Conservation (phyloP, 2,113 vertebrate genomes). For the Colaptes auratus region DNA sequence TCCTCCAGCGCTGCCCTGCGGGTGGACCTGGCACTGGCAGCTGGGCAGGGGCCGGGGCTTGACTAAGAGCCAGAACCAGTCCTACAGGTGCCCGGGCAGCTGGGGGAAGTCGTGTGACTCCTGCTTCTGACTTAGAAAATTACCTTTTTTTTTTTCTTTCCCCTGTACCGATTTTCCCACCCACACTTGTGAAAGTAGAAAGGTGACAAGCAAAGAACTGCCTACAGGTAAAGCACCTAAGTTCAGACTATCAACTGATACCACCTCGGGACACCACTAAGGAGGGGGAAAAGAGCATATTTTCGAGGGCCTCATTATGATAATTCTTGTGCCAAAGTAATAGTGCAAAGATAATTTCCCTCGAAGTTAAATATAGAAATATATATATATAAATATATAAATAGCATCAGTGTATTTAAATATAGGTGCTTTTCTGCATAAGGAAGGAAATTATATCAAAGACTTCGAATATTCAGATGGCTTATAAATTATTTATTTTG, state of each 20-base stretch:
- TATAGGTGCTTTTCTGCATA: background rate
- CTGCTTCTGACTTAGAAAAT: background rate
- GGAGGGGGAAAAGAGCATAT: accelerated
- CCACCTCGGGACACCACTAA: background rate
- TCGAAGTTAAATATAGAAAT: background rate
- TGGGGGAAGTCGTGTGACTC: background rate
- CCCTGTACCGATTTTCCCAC: background rate
- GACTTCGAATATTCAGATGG: background rate
- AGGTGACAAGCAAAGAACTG: background rate
- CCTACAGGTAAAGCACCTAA: background rate
- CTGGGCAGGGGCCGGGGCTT: background rate
- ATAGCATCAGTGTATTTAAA: background rate
- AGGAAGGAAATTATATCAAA: background rate
- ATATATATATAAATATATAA: background rate
- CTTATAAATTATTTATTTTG: background rate
- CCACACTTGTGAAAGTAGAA: background rate
- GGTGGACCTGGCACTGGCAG: background rate
- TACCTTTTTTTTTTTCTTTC: background rate
- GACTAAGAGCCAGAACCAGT: background rate
- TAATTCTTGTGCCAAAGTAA: background rate
- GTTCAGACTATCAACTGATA: background rate
- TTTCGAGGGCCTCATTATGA: background rate
- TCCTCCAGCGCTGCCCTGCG: background rate
- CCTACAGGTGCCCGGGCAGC: background rate
- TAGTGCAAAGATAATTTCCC: background rate